Evolutionary conservation across 2,113 vertebrate species (phyloP).

Genomic region (Pleuronectes platessa): DNA sequence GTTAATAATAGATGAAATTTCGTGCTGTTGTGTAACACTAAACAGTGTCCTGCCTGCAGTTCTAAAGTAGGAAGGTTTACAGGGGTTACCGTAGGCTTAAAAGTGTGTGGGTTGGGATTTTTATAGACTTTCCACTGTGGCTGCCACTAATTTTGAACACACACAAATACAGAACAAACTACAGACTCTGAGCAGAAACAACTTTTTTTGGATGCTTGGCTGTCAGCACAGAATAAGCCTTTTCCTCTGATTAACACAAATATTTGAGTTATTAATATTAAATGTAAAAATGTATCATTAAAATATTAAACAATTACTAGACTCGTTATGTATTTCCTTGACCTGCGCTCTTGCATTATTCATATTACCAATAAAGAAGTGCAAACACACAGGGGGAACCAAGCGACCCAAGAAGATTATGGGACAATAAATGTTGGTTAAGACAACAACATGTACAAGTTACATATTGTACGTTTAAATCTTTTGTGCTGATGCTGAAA

Average conservation of each 20-base stretch:
- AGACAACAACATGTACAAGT: no score
- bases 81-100: slow-evolving; percentile 36
- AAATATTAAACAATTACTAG: no score
- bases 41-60: slow-evolving; percentile 26
- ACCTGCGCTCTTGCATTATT: background rate
- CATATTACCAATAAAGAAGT: no score
- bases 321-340: no score
- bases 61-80: slow-evolving; percentile 35
- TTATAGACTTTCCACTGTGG: slow-evolving; percentile 40
- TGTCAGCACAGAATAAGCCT: background rate
- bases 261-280: background rate
- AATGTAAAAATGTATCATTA: no score
- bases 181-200: slow-evolving; percentile 1
- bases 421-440: no score
- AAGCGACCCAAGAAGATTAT: no score
- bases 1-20: slow-evolving; percentile 21
- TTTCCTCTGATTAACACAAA: background rate
- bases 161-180: slow-evolving; percentile 6
- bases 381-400: no score
- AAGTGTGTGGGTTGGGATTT: slow-evolving; percentile 52
- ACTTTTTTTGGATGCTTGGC: slow-evolving; percentile 4
- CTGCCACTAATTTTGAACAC: slow-evolving; percentile 43
- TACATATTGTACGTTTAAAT: background rate
- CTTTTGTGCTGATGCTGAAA: background rate
- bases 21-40: slow-evolving; percentile 37